These are phyloP conservation scores for Dipodomys ordii DNA, from an alignment of 2,113 vertebrate genomes.

Conservation along the genomic window DNA sequence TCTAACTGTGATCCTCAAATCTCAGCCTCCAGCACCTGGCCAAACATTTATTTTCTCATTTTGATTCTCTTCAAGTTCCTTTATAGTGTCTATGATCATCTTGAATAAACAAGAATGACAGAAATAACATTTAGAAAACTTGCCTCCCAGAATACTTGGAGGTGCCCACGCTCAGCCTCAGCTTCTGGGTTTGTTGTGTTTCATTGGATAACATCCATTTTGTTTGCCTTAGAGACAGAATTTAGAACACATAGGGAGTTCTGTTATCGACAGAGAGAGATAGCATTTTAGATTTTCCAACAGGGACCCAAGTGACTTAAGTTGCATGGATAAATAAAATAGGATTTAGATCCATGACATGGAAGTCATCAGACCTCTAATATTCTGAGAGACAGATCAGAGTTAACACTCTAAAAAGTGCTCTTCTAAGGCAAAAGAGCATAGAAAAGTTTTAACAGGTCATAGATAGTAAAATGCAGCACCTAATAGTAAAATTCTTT, in stretches of 20 bases:
- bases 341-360: neutral
- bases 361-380: neutral
- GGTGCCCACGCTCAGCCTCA: neutral
- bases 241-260: slow-evolving; percentile 67
- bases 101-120: neutral
- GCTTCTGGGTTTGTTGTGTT: neutral
- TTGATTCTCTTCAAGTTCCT: neutral
- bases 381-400: neutral
- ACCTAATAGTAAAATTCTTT: neutral
- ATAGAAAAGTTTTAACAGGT: neutral
- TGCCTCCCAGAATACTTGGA: slow-evolving; percentile 18
- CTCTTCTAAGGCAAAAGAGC: neutral
- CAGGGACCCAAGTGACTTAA: neutral
- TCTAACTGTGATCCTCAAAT: too few relatives aligned
- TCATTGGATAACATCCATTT: neutral
- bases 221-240: slow-evolving; percentile 74
- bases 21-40: too few relatives aligned
- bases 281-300: neutral
- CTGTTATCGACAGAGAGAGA: neutral
- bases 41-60: neutral
- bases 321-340: neutral
- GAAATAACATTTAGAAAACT: slow-evolving; percentile 9
- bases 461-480: neutral
- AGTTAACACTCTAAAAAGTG: neutral
- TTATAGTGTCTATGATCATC: neutral